phyloP scores from a whole-genome alignment of 35 echinoderm and acorn worm species.

The Acanthaster planci region DNA sequence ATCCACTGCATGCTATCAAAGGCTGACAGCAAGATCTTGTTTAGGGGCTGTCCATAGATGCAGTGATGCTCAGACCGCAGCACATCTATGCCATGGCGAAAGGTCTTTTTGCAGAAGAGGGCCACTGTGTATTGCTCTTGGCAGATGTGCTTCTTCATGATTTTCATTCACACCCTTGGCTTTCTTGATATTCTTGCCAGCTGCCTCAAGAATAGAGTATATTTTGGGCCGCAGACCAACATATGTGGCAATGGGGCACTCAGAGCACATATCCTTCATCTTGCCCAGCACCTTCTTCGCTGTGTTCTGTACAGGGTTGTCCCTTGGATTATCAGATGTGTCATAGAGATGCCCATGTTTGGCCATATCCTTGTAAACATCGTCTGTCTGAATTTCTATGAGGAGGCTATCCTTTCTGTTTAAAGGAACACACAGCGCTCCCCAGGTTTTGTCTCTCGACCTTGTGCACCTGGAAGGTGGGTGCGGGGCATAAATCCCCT shows the following conservation, averaged over 20 bases:
- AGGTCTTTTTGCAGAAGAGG: conserved; percentile 28
- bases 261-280: conserved; percentile 46
- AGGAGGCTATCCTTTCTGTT: conserved; percentile 32
- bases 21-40: conserved; percentile 13
- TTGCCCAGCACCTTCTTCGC: conserved; percentile 49
- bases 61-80: background rate
- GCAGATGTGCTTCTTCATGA: conserved; percentile 12
- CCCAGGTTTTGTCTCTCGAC: no score
- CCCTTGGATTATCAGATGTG: no score
- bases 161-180: conserved; percentile 39
- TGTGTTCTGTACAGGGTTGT: conserved; percentile 3
- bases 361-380: conserved; percentile 49
- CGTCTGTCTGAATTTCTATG: conserved; percentile 39
- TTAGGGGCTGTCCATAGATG: conserved; percentile 28
- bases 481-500: no score
- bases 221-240: conserved; percentile 33
- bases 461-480: no score
- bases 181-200: background rate
- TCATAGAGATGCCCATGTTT: conserved; percentile 19
- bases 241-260: background rate
- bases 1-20: conserved; percentile 25
- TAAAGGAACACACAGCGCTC: conserved; percentile 19
- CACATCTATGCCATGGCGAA: conserved; percentile 36
- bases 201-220: conserved; percentile 30
- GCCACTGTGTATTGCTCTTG: conserved; percentile 14